Evolutionary conservation across 2,797 vertebrate genomes (phyloP).

Genomic region (Cephalopachus bancanus): DNA sequence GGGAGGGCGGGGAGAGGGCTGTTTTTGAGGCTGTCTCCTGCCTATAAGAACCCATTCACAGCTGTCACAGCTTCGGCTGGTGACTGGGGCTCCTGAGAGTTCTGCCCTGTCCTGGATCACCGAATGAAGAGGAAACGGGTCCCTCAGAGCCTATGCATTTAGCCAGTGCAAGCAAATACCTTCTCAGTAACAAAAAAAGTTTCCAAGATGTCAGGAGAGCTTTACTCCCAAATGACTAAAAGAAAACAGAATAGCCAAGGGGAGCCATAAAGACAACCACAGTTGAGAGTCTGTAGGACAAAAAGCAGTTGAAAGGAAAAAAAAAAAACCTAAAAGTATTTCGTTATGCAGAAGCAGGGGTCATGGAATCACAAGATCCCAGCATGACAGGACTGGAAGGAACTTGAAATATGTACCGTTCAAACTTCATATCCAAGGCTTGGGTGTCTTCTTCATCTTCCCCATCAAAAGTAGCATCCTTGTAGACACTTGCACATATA

Average conservation of each 20-base stretch:
- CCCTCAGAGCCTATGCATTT: neutral
- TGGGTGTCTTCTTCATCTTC: neutral
- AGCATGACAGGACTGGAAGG: neutral
- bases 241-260: slow-evolving; percentile 36
- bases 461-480: neutral
- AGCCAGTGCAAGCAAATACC: neutral
- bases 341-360: neutral
- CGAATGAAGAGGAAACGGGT: neutral
- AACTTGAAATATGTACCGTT: neutral
- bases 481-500: too few relatives aligned
- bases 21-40: neutral
- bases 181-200: neutral
- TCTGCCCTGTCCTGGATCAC: neutral
- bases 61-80: neutral
- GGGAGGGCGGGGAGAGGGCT: neutral
- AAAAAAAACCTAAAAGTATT: neutral
- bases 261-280: neutral
- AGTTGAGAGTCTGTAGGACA: neutral
- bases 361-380: neutral
- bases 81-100: neutral
- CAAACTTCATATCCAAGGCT: neutral
- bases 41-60: neutral
- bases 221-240: slow-evolving; percentile 19
- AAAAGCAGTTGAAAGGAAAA: neutral
- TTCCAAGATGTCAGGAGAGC: neutral